Base-by-base conservation (phyloP, 2,888 invertebrate species). In the Drosophila mayaguana region DNA sequence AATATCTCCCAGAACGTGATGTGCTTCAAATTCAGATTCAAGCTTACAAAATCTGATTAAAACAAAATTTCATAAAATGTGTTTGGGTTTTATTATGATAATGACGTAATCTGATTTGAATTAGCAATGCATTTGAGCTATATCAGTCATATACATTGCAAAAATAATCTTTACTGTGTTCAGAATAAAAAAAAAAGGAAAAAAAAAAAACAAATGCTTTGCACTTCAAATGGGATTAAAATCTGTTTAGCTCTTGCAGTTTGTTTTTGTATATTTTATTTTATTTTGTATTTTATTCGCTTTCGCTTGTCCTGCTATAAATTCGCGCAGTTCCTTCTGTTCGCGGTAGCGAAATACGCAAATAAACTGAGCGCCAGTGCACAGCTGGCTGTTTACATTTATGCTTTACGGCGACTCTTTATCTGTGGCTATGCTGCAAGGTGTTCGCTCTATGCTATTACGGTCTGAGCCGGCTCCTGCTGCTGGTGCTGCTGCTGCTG, bases 301-400 rank as follows among this genome's bases (percentile, higher is more conserved):
- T 63, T 66, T 57, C 63, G 61, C 53, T 72, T 50, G 34, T 46
- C 50, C 45, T 65, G 70, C 76, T 64, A 81, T 81, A 74, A 76
- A 86, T 83, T 83, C 79, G 73, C 64, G 75, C 50, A 48, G 55
- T 25, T 66, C 32, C 46, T 70, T 48, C 48, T 64, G 64, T 55
- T 53, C 71, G 74, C 75, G 67, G 57, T 65, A 50, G 60, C 65
- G 59, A 81, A 87, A 77, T 83, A 85, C 88, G 86, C 88, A 83
- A 88, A 84, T 81, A 80, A 75, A 83, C 63, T 56, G 78, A 70
- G 67, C 63, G 54, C 60, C 72, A 66, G 63, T 61, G 83, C 85
- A 82, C 70, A 81, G 83, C 86, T 86, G 88, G 59, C 77, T 85
- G 83, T 84, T 85, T 84, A 88, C 81, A 69, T 75, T 80, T 80